Base-by-base conservation (phyloP, 2,888 invertebrate species). In the Noctua fimbriata region DNA sequence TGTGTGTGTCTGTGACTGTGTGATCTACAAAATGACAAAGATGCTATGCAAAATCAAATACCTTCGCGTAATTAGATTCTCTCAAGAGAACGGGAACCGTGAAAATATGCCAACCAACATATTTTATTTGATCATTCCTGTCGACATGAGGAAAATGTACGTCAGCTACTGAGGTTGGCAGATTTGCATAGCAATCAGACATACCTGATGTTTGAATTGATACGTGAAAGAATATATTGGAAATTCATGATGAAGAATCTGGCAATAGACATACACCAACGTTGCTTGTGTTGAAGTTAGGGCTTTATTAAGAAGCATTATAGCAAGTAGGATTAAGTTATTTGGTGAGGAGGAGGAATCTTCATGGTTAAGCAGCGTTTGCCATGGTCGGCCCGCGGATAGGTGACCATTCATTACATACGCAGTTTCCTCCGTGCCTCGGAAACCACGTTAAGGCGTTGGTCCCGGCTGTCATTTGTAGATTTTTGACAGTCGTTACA, bases 131-230 rank as follows among this genome's bases (percentile, higher is more conserved):
- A 82, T 73, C 69, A 71, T 83, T 77, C 41, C 49, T 73, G 36
- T 73, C 65, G 60, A 77, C 78, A 44, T 63, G 65, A 77, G 73
- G 55, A 83, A 87, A 87, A 83, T 58, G 66, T 86, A 66, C 69
- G 60, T 70, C 60, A 63, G 65, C 69, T 83, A 47, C 66, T 44
- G 32, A 44, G 55, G 44, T 41, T 65, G 49, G 28, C 66, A 70
- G 84, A 83, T 83, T 83, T 87, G 87, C 83, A 83, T 83, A 83
- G 84, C 78, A 87, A 87, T 87, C 84, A 73, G 55, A 87, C 66
- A 83, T 63, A 36, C 70, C 70, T 72, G 69, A 77, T 73, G 36
- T 87, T 81, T 63, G 84, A 83, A 83, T 69, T 83, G 81, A 82
- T 72, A 81, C 60, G n/a, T 81, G 28, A 41, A 72, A 67, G 60